Evolutionary conservation across 2,113 vertebrate genomes (phyloP), one percentile per base, ranked within the genome.

Genomic region (Alethe castanea): DNA sequence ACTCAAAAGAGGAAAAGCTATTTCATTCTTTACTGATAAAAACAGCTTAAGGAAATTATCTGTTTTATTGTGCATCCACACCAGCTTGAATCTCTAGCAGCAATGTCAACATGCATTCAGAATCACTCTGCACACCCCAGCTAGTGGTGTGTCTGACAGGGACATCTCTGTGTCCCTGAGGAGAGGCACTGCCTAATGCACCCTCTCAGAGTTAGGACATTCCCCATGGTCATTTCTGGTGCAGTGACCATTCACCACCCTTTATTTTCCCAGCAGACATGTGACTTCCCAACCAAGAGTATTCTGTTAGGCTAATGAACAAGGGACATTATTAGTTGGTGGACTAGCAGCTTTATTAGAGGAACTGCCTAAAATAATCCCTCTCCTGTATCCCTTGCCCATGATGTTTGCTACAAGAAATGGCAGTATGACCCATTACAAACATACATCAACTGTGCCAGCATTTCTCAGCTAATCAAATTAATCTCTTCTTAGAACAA

Each of bases 1-100:
- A n/a, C 50, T 87, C 80, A 86, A 72, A 91, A 87, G 65, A 57
- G 18, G 24, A 61, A 61, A 79, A 81, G 23, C 1, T 2, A 73
- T 82, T 94, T 95, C 16, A 56, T 84, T 94, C 86, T 81, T 81
- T 81, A 64, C 25, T 33, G 52, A 79, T 86, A 73, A 81, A 62
- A 86, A 66, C 59, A 78, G 59, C 26, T 87, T 74, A 91, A 86
- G 56, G 47, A 91, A 81, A 78, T 94, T 16, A 62, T 23, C 86
- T 84, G 2, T 69, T 94, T 70, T 48, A 16, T 66, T 1, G 1
- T 65, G 36, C 67, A 70, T 29, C 38, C 86, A 72, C n/a, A 79
- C 2, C 60, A 79, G 28, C 25, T 24, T 12, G 29, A 73, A 38
- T 50, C n/a, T 40, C 52, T 40, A 40, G 25, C 48, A 74, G 16